Evolutionary conservation across 2,888 invertebrate species (phyloP), one percentile per base, ranked within the genome.

Genomic region (Eugnorisma glareosa): DNA sequence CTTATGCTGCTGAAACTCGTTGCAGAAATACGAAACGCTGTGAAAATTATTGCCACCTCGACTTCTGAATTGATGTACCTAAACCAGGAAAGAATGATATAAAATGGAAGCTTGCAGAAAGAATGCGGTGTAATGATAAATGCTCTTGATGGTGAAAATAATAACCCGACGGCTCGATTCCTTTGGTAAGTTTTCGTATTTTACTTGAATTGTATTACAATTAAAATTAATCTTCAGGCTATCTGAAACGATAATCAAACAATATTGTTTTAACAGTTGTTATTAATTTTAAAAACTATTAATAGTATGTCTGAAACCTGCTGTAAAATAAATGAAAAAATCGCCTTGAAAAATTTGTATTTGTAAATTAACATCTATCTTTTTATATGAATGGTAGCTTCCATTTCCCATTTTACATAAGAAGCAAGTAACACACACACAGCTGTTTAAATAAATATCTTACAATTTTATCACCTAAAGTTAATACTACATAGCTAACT

Each of bases 251-350:
- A 7, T 13, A 57, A 43, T n/a, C 28, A 79, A 67, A 67, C n/a
- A 64, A 66, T 48, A 28, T 48, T 78, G 40, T 79, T 64, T 21
- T 45, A 2, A 35, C 73, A 83, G 64, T 24, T 81, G 68, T 37
- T 51, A 1, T 40, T 31, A 67, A 59, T 51, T 24, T 43, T 11
- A 11, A 31, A 68, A 51, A 72, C 28, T n/a, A 51, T 57, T 21
- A 15, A 35, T 7, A 15, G 31, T 8, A 74, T 51, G 1, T 51
- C 66, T 51, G n/a, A 40, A 31, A 79, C 31, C 43, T 59, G 54
- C 21, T 21, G 48, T n/a, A 51, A 31, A 51, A 15, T 83, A 83
- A 48, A 67, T 15, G 21, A 45, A 67, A 31, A 64, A 21, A 37
- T 71, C 11, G 7, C 18, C n/a, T 59, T 68, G 51, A 79, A 78